phyloP scores from a whole-genome alignment of 2,888 invertebrate genomes.

The Eristalis intricaria region DNA sequence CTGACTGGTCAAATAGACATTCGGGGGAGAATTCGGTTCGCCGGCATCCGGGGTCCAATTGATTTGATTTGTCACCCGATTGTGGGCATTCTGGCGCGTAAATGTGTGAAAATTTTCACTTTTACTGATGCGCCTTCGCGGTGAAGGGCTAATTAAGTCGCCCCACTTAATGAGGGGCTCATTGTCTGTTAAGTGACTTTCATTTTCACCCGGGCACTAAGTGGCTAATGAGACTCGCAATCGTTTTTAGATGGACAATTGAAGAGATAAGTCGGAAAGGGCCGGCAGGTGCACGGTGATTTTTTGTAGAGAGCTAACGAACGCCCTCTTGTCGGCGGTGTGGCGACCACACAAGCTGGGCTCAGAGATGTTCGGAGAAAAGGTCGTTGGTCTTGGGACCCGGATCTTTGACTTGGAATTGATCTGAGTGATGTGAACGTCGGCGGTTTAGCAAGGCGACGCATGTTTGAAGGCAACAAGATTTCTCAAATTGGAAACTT shows the following conservation, averaged over 20 bases:
- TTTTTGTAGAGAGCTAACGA: background rate
- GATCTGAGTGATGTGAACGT: no score
- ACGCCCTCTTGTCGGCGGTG: background rate
- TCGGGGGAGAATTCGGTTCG: constrained; percentile 39
- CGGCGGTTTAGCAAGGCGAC: no score
- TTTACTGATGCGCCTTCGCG: background rate
- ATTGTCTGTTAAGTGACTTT: constrained; percentile 15
- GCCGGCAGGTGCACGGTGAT: background rate
- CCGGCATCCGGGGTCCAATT: constrained; percentile 35
- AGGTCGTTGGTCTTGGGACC: background rate
- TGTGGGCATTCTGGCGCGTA: constrained; percentile 12
- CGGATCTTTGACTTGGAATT: background rate
- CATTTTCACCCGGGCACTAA: constrained; percentile 4
- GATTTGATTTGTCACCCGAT: constrained; percentile 40
- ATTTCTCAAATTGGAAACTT: no score
- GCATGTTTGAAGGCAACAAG: no score
- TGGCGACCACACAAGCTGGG: background rate
- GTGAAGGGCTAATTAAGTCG: constrained; percentile 35
- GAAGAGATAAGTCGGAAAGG: background rate
- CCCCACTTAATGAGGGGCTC: constrained; percentile 9
- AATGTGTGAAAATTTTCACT: constrained; percentile 14
- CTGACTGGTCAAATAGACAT: constrained; percentile 29
- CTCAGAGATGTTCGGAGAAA: no score
- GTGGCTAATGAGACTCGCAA: background rate
- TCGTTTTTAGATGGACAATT: background rate